These are phyloP conservation scores for Pygoscelis adeliae DNA, from an alignment of 2,113 vertebrate genomes.

Conservation along the genomic window DNA sequence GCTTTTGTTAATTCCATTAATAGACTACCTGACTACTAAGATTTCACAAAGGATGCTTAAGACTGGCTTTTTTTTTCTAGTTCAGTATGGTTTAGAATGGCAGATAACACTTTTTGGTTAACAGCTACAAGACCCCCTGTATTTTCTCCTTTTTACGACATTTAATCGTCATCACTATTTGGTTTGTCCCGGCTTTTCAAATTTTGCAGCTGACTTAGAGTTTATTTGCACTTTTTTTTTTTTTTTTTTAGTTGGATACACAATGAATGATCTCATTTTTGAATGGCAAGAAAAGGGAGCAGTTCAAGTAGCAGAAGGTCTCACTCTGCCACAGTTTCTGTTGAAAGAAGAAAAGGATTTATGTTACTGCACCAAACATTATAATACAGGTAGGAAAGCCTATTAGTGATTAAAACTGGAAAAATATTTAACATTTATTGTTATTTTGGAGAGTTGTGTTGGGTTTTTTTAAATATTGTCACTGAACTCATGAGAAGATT, in stretches of 20 bases:
- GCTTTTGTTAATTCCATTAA: neutral
- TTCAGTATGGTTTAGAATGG: neutral
- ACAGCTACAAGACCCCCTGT: neutral
- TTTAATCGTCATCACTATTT: neutral
- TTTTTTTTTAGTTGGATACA: constrained; percentile 89
- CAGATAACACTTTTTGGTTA: neutral
- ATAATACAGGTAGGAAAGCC: constrained; percentile 88
- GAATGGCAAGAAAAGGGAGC: constrained; percentile 97
- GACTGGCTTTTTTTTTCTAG: neutral
- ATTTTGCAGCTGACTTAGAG: neutral
- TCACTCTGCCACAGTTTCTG: constrained; percentile 95
- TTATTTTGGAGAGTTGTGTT: neutral
- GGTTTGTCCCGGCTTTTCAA: neutral
- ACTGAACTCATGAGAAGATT: neutral
- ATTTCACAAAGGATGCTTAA: neutral
- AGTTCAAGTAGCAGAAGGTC: constrained; percentile 95
- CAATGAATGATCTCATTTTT: constrained; percentile 99
- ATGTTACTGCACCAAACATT: constrained; percentile 94
- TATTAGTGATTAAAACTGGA: neutral
- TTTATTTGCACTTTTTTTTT: neutral
- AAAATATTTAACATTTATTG: neutral
- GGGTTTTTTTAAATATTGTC: neutral
- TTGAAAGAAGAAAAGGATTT: constrained; percentile 95
- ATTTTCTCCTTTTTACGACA: neutral
- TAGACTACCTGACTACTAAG: neutral